phyloP scores from a whole-genome alignment of 1,140 invertebrate species.

The Bombyx mandarina region DNA sequence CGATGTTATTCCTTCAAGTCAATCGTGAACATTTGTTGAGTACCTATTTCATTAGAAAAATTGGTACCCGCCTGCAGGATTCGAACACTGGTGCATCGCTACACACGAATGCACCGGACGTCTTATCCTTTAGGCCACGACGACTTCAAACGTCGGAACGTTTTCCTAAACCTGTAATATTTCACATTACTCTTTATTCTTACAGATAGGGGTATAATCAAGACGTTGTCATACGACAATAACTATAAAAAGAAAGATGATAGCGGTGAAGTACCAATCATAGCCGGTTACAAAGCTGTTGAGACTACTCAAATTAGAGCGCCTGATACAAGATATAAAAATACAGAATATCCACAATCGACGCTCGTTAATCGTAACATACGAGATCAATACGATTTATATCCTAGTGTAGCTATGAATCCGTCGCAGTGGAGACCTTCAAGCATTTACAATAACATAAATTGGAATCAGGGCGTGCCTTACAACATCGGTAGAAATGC shows the following conservation, averaged over 20 bases:
- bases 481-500: slow-evolving; percentile 17
- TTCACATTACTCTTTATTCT: no score
- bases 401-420: slow-evolving; percentile 39
- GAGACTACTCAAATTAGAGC: slow-evolving; percentile 53
- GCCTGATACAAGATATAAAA: slow-evolving; percentile 38
- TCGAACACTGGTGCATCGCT: no score
- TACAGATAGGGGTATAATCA: no score
- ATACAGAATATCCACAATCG: slow-evolving; percentile 24
- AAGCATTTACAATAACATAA: slow-evolving; percentile 49
- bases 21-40: no score
- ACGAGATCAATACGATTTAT: slow-evolving; percentile 47
- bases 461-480: slow-evolving; percentile 33
- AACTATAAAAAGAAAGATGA: slow-evolving; percentile 30
- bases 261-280: slow-evolving; percentile 45
- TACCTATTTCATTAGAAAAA: no score
- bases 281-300: slow-evolving; percentile 46
- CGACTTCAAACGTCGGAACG: no score
- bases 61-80: no score
- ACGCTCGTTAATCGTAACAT: slow-evolving; percentile 32
- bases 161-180: no score
- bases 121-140: no score
- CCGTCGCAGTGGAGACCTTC: slow-evolving; percentile 51
- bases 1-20: no score
- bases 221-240: slow-evolving; percentile 8
- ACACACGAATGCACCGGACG: no score